These are phyloP conservation scores for Nysson spinosus DNA, from an alignment of 2,888 invertebrate genomes.

Conservation along the genomic window DNA sequence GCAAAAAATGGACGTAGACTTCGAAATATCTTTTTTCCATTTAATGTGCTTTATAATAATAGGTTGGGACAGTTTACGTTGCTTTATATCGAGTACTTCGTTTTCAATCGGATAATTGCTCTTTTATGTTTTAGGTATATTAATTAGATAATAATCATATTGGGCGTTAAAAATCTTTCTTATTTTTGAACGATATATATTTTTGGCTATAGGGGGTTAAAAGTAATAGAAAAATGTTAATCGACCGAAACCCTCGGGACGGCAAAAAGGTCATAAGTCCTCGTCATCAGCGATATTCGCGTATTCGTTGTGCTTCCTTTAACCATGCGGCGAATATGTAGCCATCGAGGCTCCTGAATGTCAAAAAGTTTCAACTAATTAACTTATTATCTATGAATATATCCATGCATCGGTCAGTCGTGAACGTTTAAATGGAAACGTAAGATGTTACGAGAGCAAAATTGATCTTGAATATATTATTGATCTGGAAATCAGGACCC, in stretches of 20 bases:
- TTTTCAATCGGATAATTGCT: too few species aligned
- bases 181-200: background rate
- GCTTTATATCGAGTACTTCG: too few species aligned
- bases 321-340: constrained; percentile 19
- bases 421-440: too few species aligned
- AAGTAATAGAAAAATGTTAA: constrained; percentile 29
- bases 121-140: too few species aligned
- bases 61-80: too few species aligned
- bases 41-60: too few species aligned
- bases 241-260: constrained; percentile 61
- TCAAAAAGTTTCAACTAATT: background rate
- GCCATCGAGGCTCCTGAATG: constrained; percentile 29
- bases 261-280: constrained; percentile 42
- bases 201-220: constrained; percentile 49
- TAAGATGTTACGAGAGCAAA: background rate
- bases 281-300: constrained; percentile 37
- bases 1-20: too few species aligned
- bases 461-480: background rate
- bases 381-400: too few species aligned
- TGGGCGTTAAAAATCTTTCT: too few species aligned
- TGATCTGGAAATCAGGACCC: constrained; percentile 16
- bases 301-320: constrained; percentile 26
- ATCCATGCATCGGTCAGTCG: too few species aligned
- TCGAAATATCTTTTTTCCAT: too few species aligned
- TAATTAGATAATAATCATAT: too few species aligned